phyloP scores from a whole-genome alignment of 2,797 vertebrate species.

The Lagodon rhomboides region DNA sequence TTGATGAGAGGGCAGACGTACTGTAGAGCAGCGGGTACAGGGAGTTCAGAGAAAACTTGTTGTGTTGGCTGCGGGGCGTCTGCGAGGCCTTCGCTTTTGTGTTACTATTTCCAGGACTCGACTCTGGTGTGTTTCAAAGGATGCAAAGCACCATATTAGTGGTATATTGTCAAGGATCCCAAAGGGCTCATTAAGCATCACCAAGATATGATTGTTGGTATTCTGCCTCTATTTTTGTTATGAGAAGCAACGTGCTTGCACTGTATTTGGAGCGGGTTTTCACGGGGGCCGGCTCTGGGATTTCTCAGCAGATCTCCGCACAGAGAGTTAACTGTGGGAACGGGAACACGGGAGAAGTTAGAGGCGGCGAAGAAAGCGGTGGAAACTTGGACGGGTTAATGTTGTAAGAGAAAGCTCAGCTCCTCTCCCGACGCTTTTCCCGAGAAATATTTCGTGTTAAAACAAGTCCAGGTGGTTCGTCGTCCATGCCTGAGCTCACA shows the following conservation, averaged over 20 bases:
- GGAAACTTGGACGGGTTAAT: slow-evolving; percentile 42
- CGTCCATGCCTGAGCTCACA: slow-evolving; percentile 11
- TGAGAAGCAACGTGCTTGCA: slow-evolving; percentile 51
- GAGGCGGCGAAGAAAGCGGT: slow-evolving; percentile 21
- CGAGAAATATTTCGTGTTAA: slow-evolving; percentile 15
- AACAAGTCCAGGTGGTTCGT: slow-evolving; percentile 51
- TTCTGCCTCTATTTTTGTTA: slow-evolving; percentile 79
- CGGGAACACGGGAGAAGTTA: slow-evolving; percentile 26
- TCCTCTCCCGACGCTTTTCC: background rate
- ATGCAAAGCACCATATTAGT: slow-evolving; percentile 81
- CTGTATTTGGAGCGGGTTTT: slow-evolving; percentile 45
- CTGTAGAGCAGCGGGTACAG: background rate
- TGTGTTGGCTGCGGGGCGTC: slow-evolving; percentile 45
- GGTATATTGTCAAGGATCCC: slow-evolving; percentile 80
- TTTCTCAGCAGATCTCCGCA: slow-evolving; percentile 34
- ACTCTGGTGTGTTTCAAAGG: slow-evolving; percentile 76
- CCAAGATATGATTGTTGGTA: slow-evolving; percentile 82
- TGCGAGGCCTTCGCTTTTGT: slow-evolving; percentile 58
- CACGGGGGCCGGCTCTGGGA: slow-evolving; percentile 48
- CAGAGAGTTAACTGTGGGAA: slow-evolving; percentile 32
- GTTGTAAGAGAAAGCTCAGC: slow-evolving; percentile 30
- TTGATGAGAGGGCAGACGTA: slow-evolving; percentile 2
- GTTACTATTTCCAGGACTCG: slow-evolving; percentile 76
- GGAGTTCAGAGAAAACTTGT: slow-evolving; percentile 7
- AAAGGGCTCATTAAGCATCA: slow-evolving; percentile 82